Percentiles rank a stretch among this genome's conserved stretches.
Conservation (phyloP, 2,113 vertebrate species). For the Cyanoliseus patagonus region DNA sequence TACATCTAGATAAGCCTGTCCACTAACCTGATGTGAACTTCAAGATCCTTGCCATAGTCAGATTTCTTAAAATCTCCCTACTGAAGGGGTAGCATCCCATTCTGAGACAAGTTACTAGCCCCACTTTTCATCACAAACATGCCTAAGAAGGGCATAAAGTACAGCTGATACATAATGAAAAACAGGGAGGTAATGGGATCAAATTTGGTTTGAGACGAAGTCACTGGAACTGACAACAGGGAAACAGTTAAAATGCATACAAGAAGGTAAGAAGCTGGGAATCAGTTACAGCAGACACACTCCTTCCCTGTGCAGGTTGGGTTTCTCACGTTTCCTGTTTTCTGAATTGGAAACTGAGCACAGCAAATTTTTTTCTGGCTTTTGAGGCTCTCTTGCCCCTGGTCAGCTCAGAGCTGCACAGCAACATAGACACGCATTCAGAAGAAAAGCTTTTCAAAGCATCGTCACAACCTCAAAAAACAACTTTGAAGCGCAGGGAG, state of each 20-base stretch:
- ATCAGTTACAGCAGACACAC: not conserved
- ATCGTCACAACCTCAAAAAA: conserved; percentile 28
- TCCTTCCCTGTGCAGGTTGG: not conserved
- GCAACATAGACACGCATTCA: not conserved
- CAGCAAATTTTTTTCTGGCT: not conserved
- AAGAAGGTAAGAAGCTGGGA: not conserved
- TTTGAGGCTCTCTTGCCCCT: not conserved
- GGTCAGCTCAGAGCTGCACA: not conserved
- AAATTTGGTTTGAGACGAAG: not conserved
- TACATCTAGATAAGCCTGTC: not conserved
- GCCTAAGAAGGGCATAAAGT: not conserved
- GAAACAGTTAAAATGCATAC: not conserved
- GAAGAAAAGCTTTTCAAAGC: conserved; percentile 17
- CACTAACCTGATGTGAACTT: not conserved
- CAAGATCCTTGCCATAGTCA: not conserved
- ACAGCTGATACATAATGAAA: fast-evolving
- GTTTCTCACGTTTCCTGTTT: not conserved
- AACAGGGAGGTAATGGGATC: not conserved
- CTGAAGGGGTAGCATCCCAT: not conserved
- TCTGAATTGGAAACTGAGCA: not conserved
- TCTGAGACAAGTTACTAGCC: not conserved
- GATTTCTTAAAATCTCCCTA: not conserved
- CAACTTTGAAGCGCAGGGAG: conserved; percentile 3
- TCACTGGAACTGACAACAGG: not conserved
- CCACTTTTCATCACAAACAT: not conserved